phyloP scores from a whole-genome alignment of 2,113 vertebrate species.

The Leptodactylus fuscus region DNA sequence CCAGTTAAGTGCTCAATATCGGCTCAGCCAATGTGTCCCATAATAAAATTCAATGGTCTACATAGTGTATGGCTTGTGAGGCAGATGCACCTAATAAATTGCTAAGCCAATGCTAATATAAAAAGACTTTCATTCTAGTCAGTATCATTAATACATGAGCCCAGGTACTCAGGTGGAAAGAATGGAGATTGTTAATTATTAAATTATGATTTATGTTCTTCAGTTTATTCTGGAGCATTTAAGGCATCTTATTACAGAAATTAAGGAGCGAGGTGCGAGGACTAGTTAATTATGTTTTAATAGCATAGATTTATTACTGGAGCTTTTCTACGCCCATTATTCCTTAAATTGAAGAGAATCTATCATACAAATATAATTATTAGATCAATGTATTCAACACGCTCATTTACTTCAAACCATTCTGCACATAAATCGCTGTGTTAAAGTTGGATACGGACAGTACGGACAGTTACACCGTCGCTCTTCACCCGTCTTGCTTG shows the following conservation, averaged over 20 bases:
- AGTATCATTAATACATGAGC: background rate
- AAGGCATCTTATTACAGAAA: background rate
- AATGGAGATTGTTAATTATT: background rate
- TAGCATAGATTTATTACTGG: conserved; percentile 4
- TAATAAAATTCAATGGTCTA: background rate
- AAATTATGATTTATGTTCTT: background rate
- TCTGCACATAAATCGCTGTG: background rate
- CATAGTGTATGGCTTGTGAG: background rate
- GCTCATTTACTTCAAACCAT: background rate
- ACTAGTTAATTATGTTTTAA: conserved; percentile 21
- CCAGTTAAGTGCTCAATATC: too few species aligned
- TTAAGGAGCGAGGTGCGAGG: background rate
- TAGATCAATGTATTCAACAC: background rate
- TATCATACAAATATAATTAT: conserved; percentile 3
- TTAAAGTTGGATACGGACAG: background rate
- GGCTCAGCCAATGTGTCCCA: too few species aligned
- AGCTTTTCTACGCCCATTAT: background rate
- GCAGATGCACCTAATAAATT: background rate
- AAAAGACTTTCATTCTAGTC: background rate
- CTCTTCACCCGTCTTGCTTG: too few species aligned
- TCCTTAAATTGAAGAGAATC: background rate
- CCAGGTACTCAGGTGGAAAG: background rate
- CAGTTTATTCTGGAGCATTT: background rate
- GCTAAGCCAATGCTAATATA: background rate
- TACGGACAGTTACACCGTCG: background rate